Base-by-base conservation (phyloP, 2,888 invertebrate species). In the Scrobipalpa atriplicella region DNA sequence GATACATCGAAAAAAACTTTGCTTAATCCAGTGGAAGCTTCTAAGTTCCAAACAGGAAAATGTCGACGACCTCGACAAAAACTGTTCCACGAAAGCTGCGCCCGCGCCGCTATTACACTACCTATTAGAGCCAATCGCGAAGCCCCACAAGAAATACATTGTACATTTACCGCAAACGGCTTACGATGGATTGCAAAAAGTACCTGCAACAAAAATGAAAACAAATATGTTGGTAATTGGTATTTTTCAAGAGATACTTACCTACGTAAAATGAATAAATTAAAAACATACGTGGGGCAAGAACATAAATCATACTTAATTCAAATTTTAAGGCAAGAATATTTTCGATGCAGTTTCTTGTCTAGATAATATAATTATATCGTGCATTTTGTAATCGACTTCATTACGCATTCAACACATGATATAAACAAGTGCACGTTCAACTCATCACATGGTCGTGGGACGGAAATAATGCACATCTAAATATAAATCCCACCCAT, bases 21-120 rank as follows among this genome's bases (percentile, higher is more conserved):
- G 6, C 47, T 13, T 16, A 16, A n/a, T 56, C 29, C 13, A 6
- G 1, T 21, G 7, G 19, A 21, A 21, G 19, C 54, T 21, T 13
- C 13, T 5, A 62, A 61, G 29, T 21, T 13, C 13, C 5, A 62
- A 61, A 38, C 39, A 62, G 71, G 71, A 71, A 75, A 76, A 76
- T 75, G 79, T 76, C 80, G 77, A 72, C 77, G 81, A 82, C 79
- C 80, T 70, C 69, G 64, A 78, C 77, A 84, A 82, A 85, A 83
- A 81, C 75, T 78, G 74, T 74, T 77, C 68, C 67, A 74, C 73
- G 70, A 75, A 67, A 58, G 68, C 61, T 67, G 60, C 21, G 19
- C 2, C 52, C 52, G 19, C 18, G 47, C 47, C n/a, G 16, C 47
- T n/a, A 47, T 47, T 16, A 47, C 47, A 47, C 47, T 47, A n/a